Evolutionary conservation across 2,888 invertebrate genomes (phyloP), one percentile per base, ranked within the genome.

Genomic region (Coleophora deauratella): DNA sequence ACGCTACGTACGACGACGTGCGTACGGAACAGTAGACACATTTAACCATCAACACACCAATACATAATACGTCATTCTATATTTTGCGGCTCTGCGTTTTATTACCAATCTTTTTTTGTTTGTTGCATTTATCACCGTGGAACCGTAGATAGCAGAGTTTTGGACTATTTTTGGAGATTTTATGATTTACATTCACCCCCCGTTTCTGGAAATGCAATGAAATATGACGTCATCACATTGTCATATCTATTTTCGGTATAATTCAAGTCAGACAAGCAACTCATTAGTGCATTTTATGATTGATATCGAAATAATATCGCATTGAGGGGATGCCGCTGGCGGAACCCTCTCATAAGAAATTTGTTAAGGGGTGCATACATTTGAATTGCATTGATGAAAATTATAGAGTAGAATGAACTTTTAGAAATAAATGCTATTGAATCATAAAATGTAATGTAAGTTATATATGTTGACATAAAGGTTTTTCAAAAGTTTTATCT

Each of bases 281-380:
- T 45, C 49, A 54, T 51, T 48, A 52, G 48, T 47, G 46, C 50
- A 51, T 52, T 51, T 46, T 46, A 50, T 51, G 57, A 59, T 56
- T 54, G 51, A 57, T 56, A 57, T 51, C 51, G 43, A 54, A 52
- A 55, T 55, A 48, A 51, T 51, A 21, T 21, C 21, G 6, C 6
- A 38, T 41, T 37, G 40, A 47, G 54, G 53, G 58, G 38, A 51
- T 57, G 54, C 54, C 55, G 45, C 21, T 35, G 35, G 40, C 35
- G 39, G 36, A 35, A 8, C 37, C 14, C 30, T 30, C 14, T 37
- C 42, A 32, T 11, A 11, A 11, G n/a, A 33, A n/a, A n/a, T n/a
- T n/a, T n/a, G n/a, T 12, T 12, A n/a, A 8, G 11, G 33, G 33
- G 13, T 12, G 6, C 9, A 33, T 13, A 33, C n/a, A n/a, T n/a